phyloP scores from a whole-genome alignment of 2,113 vertebrate genomes.

The Aphyosemion australe region DNA sequence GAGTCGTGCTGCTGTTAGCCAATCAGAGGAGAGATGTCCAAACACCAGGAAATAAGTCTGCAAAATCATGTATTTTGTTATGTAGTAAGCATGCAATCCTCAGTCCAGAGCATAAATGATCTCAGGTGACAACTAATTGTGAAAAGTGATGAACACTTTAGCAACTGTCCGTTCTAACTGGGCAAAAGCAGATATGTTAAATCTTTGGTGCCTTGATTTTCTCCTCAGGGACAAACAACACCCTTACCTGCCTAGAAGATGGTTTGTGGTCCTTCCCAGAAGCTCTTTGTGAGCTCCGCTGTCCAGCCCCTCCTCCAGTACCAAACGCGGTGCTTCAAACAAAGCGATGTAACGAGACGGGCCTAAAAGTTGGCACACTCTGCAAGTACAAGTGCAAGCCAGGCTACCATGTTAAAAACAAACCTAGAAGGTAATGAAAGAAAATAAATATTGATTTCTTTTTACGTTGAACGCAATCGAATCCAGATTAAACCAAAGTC shows the following conservation, averaged over 20 bases:
- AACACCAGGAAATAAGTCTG: too few species aligned
- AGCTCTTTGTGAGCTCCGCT: slow-evolving; percentile 94
- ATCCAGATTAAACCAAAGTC: neutral
- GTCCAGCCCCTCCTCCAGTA: slow-evolving; percentile 86
- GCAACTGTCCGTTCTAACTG: neutral
- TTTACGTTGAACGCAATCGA: neutral
- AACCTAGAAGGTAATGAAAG: slow-evolving; percentile 86
- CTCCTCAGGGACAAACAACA: slow-evolving; percentile 88
- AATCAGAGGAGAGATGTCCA: too few species aligned
- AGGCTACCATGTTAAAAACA: slow-evolving; percentile 91
- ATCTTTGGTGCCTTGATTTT: neutral
- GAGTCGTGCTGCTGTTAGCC: too few species aligned
- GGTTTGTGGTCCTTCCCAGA: slow-evolving; percentile 99
- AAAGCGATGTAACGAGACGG: slow-evolving; percentile 86
- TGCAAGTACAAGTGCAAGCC: slow-evolving; percentile 99
- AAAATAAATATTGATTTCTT: neutral
- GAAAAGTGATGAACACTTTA: too few species aligned
- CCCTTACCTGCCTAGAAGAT: slow-evolving; percentile 91
- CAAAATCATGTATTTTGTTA: too few species aligned
- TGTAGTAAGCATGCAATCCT: too few species aligned
- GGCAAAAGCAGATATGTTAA: too few species aligned
- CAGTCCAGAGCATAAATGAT: too few species aligned
- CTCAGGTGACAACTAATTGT: too few species aligned
- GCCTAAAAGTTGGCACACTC: slow-evolving; percentile 93
- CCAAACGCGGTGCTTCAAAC: slow-evolving; percentile 92